Base-by-base conservation (phyloP, 1,140 invertebrate genomes). In the Centruroides vittatus region DNA sequence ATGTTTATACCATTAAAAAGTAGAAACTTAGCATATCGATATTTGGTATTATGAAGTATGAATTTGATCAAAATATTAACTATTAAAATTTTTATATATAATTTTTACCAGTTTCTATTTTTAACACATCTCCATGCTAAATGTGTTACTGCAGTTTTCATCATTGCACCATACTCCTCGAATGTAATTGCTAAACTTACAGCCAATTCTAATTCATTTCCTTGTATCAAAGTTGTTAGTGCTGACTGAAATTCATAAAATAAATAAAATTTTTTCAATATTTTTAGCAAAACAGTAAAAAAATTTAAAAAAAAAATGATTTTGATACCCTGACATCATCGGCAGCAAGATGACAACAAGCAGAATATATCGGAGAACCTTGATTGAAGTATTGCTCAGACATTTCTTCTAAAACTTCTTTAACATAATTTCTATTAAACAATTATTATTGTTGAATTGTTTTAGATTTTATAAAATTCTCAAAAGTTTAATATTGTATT, bases 181-280 rank as follows among this genome's bases (percentile, higher is more conserved):
- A 77, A 64, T 8, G 73, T 70, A 23, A 60, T 66, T 49, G 73
- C 74, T 35, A 74, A 63, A 51, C 70, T 68, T 35, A 73, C 67
- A 34, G 74, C 75, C 11, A 78, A 67, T 62, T 77, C 76, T 51
- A 76, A 58, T 60, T 77, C 76, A 70, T 75, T 69, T 34, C 74
- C 75, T 60, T 73, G 67, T 9, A 78, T 70, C 47, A 78, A 66
- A 54, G 69, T 70, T 48, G 67, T 68, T 53, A 78, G 64, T n/a
- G 75, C 74, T 60, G 66, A 66, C 76, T 78, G 69, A 52, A 68
- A 70, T 12, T 11, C 51, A 23, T 50, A 52, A 41, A 41, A 41
- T 41, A 41, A 41, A 56, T 46, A 10, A 35, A 12, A 36, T 57
- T 57, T 56, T 36, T 6, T 36, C 10, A 35, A n/a, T 12, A 10